Base-by-base conservation (phyloP, 2,888 invertebrate species). In the Encarsia formosa region DNA sequence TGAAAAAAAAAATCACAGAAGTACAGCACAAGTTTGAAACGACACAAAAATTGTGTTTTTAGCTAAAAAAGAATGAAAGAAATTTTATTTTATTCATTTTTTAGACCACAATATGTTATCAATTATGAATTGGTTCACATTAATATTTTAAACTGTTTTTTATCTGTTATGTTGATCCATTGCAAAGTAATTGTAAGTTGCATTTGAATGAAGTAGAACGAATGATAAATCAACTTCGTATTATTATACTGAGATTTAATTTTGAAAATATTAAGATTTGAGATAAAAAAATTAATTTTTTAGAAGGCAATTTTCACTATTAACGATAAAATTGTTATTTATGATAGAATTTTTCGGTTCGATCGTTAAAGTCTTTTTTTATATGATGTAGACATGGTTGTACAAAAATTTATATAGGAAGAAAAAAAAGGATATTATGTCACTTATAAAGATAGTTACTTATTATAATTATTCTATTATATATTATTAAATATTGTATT, bases 351-450 rank as follows among this genome's bases (percentile, higher is more conserved):
- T 57, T 34, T 57, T 41, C 43, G 55, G 55, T 53, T 59, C 53
- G 49, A 61, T 59, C 58, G 58, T 66, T 65, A 58, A n/a, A 59
- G 60, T 60, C 54, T 48, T 57, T 64, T 67, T 60, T 56, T 43
- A 63, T 65, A 66, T 64, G 57, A 63, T 65, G 65, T 59, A 59
- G 56, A 65, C 59, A 54, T 64, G 59, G 65, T 62, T 70, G 68
- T 71, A 69, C 63, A 68, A 65, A 70, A 57, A 61, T 67, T 66
- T 65, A 62, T 62, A 67, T 67, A 63, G 57, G 52, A 62, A 61
- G 50, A 42, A 53, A 53, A 61, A 52, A 42, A 53, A 53, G 45
- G 24, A 52, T 46, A 54, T 47, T 50, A 62, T 59, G 64, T 64
- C 59, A 68, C 64, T 64, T 63, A 63, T 65, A 57, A 56, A 56